Base-by-base conservation (phyloP, 1,140 invertebrate genomes). In the Pseudoatta argentina region DNA sequence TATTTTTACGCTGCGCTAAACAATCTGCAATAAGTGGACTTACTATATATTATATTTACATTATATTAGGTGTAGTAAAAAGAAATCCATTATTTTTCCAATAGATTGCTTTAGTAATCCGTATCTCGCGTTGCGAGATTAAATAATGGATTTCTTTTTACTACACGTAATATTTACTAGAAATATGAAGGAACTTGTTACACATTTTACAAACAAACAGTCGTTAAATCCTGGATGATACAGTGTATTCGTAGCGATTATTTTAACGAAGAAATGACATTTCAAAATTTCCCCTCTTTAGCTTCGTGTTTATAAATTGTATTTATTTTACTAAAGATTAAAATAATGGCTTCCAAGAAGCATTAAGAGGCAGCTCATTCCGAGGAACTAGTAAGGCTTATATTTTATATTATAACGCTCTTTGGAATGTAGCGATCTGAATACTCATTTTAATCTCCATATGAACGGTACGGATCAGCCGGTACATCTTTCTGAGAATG, bases 271-370 rank as follows among this genome's bases (percentile, higher is more conserved):
- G 27, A 18, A 24, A 3, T 21, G 34, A 34, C 12, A 30, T 30
- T 30, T 30, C 66, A 7, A 44, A 64, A n/a, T 21, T 7, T n/a
- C 18, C 7, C 55, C 57, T 8, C 8, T 14, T 16, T 18, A 2
- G 21, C 34, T 69, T 14, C 21, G 1, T 67, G 5, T 79, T 67
- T 4, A 5, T 18, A 39, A 66, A 12, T 24, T 21, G 27, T 53
- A n/a, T n/a, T 79, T 53, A 67, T 79, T 79, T 79, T 53, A 34
- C 7, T 34, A 51, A 66, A 21, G 18, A 44, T 18, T 34, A 34
- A n/a, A 8, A 18, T 44, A n/a, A 51, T 66, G n/a, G 18, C 14
- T 27, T 66, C 44, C 44, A 10, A 63, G 34, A 63, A 44, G 10
- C 21, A 55, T 21, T 34, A 21, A 55, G 51, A 73, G 14, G 14